Conservation (phyloP, 2,888 invertebrate genomes). For the Xestia ashworthii region DNA sequence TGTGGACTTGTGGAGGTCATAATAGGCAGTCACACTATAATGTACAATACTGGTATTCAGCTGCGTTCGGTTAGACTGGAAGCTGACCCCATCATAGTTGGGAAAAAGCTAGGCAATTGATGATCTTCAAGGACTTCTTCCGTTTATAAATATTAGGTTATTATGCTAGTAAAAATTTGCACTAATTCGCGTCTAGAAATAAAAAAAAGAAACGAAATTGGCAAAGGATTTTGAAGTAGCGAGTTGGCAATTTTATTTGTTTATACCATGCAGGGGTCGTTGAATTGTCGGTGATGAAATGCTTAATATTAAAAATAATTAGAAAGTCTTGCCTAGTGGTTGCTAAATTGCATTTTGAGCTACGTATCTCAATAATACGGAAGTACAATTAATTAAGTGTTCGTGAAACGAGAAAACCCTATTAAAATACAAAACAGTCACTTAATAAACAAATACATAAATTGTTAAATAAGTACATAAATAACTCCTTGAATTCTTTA, state of each 20-base stretch:
- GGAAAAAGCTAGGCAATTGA: not conserved
- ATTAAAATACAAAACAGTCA: not conserved
- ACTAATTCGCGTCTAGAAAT: too few species aligned
- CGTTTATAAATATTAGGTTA: too few species aligned
- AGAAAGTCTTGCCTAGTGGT: not conserved
- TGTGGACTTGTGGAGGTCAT: not conserved
- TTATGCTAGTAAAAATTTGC: too few species aligned
- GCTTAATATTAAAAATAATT: too few species aligned
- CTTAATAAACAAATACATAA: too few species aligned
- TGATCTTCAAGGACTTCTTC: too few species aligned
- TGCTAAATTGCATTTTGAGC: not conserved
- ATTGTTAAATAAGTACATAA: too few species aligned
- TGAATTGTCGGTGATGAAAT: too few species aligned
- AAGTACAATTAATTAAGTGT: not conserved
- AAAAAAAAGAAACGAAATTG: too few species aligned
- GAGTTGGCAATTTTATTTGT: too few species aligned
- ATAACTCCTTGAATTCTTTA: not conserved
- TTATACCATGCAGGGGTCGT: too few species aligned
- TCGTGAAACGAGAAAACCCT: not conserved
- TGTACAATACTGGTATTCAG: not conserved
- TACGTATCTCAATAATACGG: not conserved
- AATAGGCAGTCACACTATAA: not conserved
- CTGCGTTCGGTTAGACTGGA: not conserved
- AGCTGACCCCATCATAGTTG: not conserved
- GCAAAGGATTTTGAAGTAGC: too few species aligned